Conservation (phyloP, 2,888 invertebrate genomes). For the Agelastica alni region DNA sequence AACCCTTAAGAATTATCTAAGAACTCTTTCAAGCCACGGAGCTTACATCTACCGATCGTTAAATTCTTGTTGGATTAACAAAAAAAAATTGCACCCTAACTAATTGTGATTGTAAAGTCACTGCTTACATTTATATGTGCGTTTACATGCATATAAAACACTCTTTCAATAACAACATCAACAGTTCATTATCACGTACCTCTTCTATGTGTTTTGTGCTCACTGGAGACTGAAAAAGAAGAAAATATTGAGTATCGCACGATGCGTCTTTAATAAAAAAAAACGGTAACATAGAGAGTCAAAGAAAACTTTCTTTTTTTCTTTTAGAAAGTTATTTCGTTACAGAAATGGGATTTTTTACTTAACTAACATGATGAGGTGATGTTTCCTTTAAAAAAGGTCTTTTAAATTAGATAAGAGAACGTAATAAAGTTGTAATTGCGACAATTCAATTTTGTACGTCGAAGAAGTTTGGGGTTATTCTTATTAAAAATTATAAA, state of each 20-base stretch:
- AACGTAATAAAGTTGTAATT: background rate
- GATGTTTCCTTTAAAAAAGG: background rate
- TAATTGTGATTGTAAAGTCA: too few relatives aligned
- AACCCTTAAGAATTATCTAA: too few relatives aligned
- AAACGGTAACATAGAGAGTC: background rate
- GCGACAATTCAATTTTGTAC: too few relatives aligned
- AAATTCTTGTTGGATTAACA: too few relatives aligned
- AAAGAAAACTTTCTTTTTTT: conserved; percentile 1
- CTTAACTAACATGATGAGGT: background rate
- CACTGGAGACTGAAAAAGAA: conserved; percentile 35
- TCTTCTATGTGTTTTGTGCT: conserved; percentile 30
- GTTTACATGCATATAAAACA: conserved; percentile 27
- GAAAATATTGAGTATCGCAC: conserved; percentile 7
- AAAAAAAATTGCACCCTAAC: too few relatives aligned
- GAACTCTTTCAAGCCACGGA: too few relatives aligned
- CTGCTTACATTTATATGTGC: too few relatives aligned
- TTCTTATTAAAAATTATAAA: too few relatives aligned
- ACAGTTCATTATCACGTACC: conserved; percentile 31
- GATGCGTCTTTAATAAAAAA: conserved; percentile 3
- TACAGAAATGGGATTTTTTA: background rate
- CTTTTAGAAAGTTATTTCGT: background rate
- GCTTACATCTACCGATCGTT: too few relatives aligned
- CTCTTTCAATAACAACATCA: too few relatives aligned
- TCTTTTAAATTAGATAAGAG: background rate
- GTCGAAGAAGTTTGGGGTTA: too few relatives aligned